Percentiles rank a stretch among this genome's conserved stretches.
phyloP scores from a whole-genome alignment of 2,113 vertebrate genomes.

The Platysteira castanea region DNA sequence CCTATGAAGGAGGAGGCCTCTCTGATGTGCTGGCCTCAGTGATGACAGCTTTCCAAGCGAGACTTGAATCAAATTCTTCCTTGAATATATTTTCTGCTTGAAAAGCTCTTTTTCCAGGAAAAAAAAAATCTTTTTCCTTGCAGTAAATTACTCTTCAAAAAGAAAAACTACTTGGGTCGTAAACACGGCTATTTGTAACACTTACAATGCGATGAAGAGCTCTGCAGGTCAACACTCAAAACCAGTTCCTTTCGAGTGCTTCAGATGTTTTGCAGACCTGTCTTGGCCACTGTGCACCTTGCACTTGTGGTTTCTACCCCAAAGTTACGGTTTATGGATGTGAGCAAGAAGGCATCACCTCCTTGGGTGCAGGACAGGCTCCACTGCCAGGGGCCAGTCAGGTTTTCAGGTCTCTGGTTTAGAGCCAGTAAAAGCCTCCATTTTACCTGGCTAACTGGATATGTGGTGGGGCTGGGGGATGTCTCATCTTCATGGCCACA shows the following conservation, averaged over 20 bases:
- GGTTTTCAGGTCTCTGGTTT: neutral
- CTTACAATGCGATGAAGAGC: neutral
- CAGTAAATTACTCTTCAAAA: neutral
- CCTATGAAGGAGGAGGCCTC: neutral
- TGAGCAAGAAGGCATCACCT: neutral
- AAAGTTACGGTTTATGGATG: neutral
- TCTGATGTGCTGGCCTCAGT: neutral
- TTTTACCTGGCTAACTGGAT: neutral
- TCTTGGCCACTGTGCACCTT: rapidly evolving
- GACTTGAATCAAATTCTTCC: neutral
- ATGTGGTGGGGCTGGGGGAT: neutral
- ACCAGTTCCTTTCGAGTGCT: neutral
- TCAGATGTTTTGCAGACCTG: neutral
- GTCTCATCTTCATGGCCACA: rapidly evolving
- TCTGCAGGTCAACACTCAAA: neutral
- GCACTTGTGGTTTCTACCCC: neutral
- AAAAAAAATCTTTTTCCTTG: neutral
- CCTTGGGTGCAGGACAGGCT: neutral
- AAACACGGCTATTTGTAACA: neutral
- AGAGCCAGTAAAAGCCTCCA: neutral
- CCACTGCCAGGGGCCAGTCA: rapidly evolving
- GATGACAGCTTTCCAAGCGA: neutral
- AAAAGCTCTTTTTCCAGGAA: neutral
- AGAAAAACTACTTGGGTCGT: neutral
- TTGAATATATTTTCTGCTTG: neutral